Evolutionary conservation across 1,140 invertebrate genomes (phyloP).

Genomic region (Oedothorax gibbosus): DNA sequence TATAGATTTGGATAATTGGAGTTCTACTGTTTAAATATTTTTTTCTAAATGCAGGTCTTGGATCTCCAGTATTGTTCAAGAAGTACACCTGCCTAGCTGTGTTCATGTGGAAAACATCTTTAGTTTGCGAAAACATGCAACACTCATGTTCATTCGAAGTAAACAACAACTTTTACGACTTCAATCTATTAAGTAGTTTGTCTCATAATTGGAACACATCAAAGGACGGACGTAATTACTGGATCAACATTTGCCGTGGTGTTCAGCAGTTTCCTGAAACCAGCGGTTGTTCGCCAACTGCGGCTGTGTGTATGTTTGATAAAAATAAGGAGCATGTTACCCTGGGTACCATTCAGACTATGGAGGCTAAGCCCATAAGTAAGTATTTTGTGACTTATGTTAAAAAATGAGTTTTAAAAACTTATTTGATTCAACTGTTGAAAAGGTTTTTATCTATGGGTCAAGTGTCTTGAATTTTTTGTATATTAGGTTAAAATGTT

Average conservation of each 20-base stretch:
- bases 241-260: constrained; percentile 51
- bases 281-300: constrained; percentile 14
- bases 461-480: no score
- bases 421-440: background rate
- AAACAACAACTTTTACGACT: constrained; percentile 52
- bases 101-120: constrained; percentile 67
- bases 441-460: no score
- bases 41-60: no score
- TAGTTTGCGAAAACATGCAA: constrained; percentile 65
- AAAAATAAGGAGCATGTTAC: background rate
- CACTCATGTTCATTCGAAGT: constrained; percentile 48
- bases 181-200: constrained; percentile 62
- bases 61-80: background rate
- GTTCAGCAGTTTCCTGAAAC: background rate
- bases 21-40: no score
- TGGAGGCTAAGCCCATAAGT: constrained; percentile 37
- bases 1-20: no score
- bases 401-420: background rate
- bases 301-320: constrained; percentile 44
- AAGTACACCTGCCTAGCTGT: constrained; percentile 63
- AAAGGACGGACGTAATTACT: constrained; percentile 30
- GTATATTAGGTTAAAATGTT: no score
- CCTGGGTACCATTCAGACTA: constrained; percentile 28
- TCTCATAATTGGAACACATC: constrained; percentile 62
- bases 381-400: constrained; percentile 1